Conservation (phyloP, 2,797 vertebrate species). For the Tragelaphus oryx region DNA sequence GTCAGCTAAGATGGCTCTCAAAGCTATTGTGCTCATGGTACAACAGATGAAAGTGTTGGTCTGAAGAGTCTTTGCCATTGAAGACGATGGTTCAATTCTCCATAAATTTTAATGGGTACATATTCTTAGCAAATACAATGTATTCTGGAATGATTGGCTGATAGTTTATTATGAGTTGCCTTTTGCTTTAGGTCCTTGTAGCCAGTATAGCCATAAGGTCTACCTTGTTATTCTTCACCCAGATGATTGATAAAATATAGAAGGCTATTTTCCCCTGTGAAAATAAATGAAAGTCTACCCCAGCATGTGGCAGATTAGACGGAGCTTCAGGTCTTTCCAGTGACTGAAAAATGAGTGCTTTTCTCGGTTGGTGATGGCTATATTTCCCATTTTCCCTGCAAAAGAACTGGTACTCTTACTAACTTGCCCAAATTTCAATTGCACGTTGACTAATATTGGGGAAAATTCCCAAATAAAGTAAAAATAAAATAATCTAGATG, state of each 20-base stretch:
- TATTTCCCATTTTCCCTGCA: background rate
- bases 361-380: background rate
- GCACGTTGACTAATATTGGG: background rate
- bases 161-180: background rate
- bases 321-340: background rate
- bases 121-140: conserved; percentile 32
- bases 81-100: background rate
- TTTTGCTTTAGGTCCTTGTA: background rate
- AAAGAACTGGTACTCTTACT: background rate
- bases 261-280: background rate
- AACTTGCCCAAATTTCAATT: background rate
- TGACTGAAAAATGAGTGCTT: background rate
- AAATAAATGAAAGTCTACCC: background rate
- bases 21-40: background rate
- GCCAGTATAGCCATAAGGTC: background rate
- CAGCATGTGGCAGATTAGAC: background rate
- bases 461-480: background rate
- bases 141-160: background rate
- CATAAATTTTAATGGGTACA: background rate
- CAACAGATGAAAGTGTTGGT: background rate
- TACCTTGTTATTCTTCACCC: conserved; percentile 6
- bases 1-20: background rate
- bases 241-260: background rate
- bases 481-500: background rate
- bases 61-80: background rate